Evolutionary conservation across 1,140 invertebrate genomes (phyloP).

Genomic region (Orius insidiosus): DNA sequence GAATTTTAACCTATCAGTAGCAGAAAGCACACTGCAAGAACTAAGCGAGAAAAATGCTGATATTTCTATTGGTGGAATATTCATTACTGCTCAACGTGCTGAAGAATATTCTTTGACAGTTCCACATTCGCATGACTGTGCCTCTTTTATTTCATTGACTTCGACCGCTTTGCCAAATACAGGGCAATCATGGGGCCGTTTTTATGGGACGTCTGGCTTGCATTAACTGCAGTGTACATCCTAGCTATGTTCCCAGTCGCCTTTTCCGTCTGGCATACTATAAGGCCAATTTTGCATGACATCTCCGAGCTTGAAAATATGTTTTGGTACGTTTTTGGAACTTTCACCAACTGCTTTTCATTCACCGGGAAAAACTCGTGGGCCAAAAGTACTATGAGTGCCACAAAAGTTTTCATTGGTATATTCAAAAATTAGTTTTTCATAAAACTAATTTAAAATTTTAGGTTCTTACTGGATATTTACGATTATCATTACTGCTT

Average conservation of each 20-base stretch:
- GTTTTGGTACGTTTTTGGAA: conserved; percentile 49
- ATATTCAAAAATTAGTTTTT: conserved; percentile 18
- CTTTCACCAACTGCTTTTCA: conserved; percentile 60
- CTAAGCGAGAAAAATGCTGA: conserved; percentile 29
- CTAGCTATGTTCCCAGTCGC: conserved; percentile 48
- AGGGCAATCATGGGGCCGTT: conserved; percentile 65
- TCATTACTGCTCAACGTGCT: conserved; percentile 36
- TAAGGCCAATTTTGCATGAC: conserved; percentile 40
- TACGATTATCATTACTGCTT: conserved; percentile 59
- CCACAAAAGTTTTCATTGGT: conserved; percentile 50
- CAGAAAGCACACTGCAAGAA: background rate
- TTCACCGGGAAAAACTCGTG: conserved; percentile 49
- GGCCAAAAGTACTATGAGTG: conserved; percentile 44
- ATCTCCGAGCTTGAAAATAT: conserved; percentile 45
- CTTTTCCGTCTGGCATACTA: conserved; percentile 46
- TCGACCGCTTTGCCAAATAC: conserved; percentile 59
- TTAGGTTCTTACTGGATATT: conserved; percentile 58
- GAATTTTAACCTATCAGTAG: background rate
- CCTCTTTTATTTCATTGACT: conserved; percentile 48
- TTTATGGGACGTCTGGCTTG: conserved; percentile 57
- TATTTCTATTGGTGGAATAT: conserved; percentile 47
- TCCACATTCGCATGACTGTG: conserved; percentile 49
- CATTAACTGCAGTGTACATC: conserved; percentile 47
- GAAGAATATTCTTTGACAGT: conserved; percentile 35
- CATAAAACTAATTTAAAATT: background rate